Evolutionary conservation across 2,797 vertebrate species (phyloP), one percentile per base, ranked within the genome.

Genomic region (Gobionotothen gibberifrons): DNA sequence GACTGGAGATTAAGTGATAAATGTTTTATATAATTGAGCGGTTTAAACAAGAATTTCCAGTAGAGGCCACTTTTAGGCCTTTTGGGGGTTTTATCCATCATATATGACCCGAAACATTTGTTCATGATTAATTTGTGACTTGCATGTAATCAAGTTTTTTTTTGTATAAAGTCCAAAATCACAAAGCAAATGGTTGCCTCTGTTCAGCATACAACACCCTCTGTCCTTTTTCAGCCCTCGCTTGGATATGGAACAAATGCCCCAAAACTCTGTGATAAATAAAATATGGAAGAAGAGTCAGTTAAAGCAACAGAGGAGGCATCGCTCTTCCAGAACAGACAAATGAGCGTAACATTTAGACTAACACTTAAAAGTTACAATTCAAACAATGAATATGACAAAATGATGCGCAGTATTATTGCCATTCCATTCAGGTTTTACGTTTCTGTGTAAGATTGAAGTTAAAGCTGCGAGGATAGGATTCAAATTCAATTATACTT

Each of bases 1-100:
- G 63, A 79, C 36, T 42, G 19, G 42, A 66, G 42, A 77, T 16
- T 6, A 19, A 60, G 39, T 44, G 62, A 51, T 19, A 57, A 62
- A 75, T 40, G 0, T 52, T 51, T 15, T 15, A 15, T 55, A 13
- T 55, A 11, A 4, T 42, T 22, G 0, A 54, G 32, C 29, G 26
- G 46, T 74, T 69, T 29, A 36, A 62, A 76, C 6, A 3, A 15
- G 10, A 39, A 59, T 1, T 61, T 43, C 5, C 3, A 8, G 42
- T 47, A 56, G 64, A 69, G 36, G 5, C 12, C 12, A 17, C 64
- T 22, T 4, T 22, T 9, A 26, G 44, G 32, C 36, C 1, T 36
- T 36, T 36, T 17, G 9, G 15, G 26, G 57, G 44, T 8, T n/a
- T 39, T 63, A 44, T 8, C 2, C 39, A 47, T 13, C 46, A 47